Evolutionary conservation across 2,888 invertebrate species (phyloP).

Genomic region (Chrysomela aeneicollis): DNA sequence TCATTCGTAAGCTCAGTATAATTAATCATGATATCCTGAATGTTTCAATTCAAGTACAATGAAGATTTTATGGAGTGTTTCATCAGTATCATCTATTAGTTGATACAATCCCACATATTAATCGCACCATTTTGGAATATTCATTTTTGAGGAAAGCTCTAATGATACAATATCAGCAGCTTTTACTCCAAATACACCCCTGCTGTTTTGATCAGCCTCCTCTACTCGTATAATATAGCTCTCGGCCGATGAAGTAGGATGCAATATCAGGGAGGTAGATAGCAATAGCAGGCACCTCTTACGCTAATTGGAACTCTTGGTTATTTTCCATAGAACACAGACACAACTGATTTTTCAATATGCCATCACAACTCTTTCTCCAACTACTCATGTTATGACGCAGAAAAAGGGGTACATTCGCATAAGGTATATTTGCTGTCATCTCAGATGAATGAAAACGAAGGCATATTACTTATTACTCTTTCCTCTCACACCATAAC

Average conservation of each 20-base stretch:
- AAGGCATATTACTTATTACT: background rate
- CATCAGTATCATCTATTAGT: no score
- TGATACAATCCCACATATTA: no score
- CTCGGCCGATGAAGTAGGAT: constrained; percentile 58
- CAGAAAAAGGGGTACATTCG: background rate
- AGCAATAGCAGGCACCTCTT: constrained; percentile 56
- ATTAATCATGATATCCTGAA: no score
- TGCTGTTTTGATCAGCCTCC: constrained; percentile 45
- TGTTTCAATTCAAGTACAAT: no score
- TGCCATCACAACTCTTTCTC: constrained; percentile 28
- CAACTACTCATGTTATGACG: constrained; percentile 40
- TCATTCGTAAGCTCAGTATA: no score
- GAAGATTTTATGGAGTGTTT: no score
- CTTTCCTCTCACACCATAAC: background rate
- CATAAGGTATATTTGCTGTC: background rate
- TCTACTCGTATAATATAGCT: constrained; percentile 59
- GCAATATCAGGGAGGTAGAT: constrained; percentile 53
- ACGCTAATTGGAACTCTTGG: constrained; percentile 57
- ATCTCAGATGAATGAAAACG: background rate
- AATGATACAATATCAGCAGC: background rate
- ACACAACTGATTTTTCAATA: constrained; percentile 42
- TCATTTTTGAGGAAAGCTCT: no score
- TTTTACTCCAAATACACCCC: constrained; percentile 23
- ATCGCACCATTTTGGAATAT: no score
- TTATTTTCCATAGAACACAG: constrained; percentile 32